These are phyloP conservation scores for Anthopleura sola DNA, from an alignment of 64 coral and sea anemone genomes.

Conservation along the genomic window DNA sequence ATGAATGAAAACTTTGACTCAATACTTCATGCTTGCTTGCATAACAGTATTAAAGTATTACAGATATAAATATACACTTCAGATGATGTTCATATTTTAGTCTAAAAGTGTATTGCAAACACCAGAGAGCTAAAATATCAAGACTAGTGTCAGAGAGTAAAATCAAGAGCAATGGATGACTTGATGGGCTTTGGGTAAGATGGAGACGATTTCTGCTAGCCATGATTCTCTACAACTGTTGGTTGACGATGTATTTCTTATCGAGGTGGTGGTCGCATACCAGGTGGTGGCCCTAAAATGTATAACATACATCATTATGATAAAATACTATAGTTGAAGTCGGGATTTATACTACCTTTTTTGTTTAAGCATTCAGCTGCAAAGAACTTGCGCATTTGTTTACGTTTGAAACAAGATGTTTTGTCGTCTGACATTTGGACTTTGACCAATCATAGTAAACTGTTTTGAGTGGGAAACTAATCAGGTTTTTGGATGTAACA, in stretches of 20 bases:
- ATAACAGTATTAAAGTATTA: not conserved
- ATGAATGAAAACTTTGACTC: no score
- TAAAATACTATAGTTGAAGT: no score
- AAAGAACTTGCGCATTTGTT: no score
- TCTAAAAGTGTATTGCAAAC: no score
- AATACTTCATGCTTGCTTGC: not conserved
- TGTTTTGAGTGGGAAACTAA: no score
- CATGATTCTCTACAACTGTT: not conserved
- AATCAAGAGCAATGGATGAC: not conserved
- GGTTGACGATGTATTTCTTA: not conserved
- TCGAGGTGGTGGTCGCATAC: constrained; percentile 56
- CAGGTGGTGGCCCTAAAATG: constrained; percentile 46
- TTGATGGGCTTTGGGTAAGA: not conserved
- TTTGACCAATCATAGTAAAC: no score
- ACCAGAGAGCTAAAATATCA: no score
- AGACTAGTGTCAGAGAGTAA: not conserved
- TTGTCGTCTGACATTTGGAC: no score
- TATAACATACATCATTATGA: not conserved
- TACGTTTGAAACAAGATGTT: no score
- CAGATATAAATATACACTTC: not conserved
- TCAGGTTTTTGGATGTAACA: no score
- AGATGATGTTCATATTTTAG: not conserved
- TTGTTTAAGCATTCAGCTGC: no score
- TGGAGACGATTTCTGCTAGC: not conserved
- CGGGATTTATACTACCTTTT: no score